phyloP scores from a whole-genome alignment of 2,797 vertebrate genomes.

The Microctenopoma lineatum region DNA sequence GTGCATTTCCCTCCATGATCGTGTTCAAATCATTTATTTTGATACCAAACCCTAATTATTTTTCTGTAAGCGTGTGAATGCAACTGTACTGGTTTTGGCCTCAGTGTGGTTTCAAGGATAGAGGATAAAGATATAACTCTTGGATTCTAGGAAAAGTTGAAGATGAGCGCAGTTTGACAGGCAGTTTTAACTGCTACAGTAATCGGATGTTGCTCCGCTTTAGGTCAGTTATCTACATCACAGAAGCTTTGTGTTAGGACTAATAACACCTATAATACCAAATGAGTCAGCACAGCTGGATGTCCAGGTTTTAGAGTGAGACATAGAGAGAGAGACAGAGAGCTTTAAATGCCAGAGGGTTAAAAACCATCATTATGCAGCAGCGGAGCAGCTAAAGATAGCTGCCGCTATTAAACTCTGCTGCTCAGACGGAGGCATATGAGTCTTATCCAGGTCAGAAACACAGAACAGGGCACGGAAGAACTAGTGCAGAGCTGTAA shows the following conservation, averaged over 20 bases:
- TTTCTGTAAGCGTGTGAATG: not conserved
- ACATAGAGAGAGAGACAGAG: not conserved
- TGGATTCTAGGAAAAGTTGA: not conserved
- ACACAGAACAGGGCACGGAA: not conserved
- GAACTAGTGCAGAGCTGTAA: conserved; percentile 1
- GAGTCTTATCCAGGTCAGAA: conserved; percentile 62
- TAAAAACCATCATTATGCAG: conserved; percentile 60
- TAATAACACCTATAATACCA: conserved; percentile 4
- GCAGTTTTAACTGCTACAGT: not conserved
- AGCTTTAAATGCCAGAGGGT: conserved; percentile 46
- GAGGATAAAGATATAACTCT: no score
- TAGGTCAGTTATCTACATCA: not conserved
- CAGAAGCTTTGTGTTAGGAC: not conserved
- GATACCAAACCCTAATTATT: no score
- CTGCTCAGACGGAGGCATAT: conserved; percentile 50
- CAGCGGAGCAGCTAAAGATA: conserved; percentile 61
- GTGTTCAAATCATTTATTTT: no score
- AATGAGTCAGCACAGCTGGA: conserved; percentile 54
- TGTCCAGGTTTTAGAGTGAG: conserved; percentile 14
- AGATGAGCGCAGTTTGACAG: not conserved
- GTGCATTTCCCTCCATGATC: no score
- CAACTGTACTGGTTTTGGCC: no score
- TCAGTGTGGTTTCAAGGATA: no score
- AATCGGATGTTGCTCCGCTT: not conserved
- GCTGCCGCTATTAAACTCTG: conserved; percentile 55